phyloP scores from a whole-genome alignment of 2,113 vertebrate species.

The Chionis minor region DNA sequence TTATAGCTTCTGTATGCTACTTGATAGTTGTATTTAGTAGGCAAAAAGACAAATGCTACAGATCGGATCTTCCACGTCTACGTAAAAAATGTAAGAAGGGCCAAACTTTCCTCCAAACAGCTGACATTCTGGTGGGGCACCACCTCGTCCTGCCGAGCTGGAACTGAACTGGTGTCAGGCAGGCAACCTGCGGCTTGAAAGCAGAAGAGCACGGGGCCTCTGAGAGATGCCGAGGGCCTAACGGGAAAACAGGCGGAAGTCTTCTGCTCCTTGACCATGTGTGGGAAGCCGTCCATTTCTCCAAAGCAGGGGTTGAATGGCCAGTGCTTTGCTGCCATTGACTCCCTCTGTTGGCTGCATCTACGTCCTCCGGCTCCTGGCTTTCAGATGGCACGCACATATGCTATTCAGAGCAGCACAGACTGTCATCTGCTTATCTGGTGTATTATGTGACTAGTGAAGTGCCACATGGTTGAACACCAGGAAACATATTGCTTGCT shows the following conservation, averaged over 20 bases:
- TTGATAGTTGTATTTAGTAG: not conserved
- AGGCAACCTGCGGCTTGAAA: not conserved
- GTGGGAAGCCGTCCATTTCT: not conserved
- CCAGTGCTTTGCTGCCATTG: not conserved
- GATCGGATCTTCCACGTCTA: not conserved
- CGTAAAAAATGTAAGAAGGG: not conserved
- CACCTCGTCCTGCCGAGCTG: not conserved
- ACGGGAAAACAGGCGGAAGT: not conserved
- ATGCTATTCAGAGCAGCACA: constrained; percentile 62
- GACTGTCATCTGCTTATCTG: constrained; percentile 66
- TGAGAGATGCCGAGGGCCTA: not conserved
- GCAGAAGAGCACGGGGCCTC: not conserved
- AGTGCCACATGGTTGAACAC: constrained; percentile 70
- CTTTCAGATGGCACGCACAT: constrained; percentile 57
- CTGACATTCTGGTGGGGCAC: not conserved
- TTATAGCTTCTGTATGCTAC: not conserved
- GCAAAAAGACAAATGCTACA: not conserved
- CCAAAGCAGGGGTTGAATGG: not conserved
- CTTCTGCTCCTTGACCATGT: not conserved
- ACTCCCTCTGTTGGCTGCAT: constrained; percentile 45
- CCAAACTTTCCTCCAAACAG: not conserved
- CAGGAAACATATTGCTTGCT: constrained; percentile 69
- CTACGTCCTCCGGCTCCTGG: constrained; percentile 2
- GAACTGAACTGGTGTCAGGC: not conserved
- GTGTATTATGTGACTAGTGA: constrained; percentile 63